phyloP scores from a whole-genome alignment of 2,888 invertebrate species.

The Stenolophus ochropezus region DNA sequence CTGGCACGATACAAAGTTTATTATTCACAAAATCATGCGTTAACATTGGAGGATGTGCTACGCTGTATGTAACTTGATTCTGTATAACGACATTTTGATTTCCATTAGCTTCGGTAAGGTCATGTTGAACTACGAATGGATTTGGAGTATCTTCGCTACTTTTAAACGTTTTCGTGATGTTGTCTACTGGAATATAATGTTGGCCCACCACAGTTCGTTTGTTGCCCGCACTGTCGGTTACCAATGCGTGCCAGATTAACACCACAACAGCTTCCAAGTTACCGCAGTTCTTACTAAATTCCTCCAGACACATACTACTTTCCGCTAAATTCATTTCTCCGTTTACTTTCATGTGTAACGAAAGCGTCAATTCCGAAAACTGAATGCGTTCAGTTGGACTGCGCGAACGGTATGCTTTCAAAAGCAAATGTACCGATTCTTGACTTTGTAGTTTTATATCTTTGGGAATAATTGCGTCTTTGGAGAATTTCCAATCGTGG shows the following conservation, averaged over 20 bases:
- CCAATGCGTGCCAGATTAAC: constrained; percentile 70
- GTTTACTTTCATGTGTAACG: constrained; percentile 61
- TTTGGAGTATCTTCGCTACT: constrained; percentile 64
- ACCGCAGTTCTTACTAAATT: constrained; percentile 44
- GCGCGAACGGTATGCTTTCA: constrained; percentile 70
- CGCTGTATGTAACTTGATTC: constrained; percentile 77
- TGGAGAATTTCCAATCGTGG: constrained; percentile 77
- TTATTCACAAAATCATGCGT: constrained; percentile 79
- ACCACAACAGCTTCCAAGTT: constrained; percentile 65
- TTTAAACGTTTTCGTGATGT: constrained; percentile 67
- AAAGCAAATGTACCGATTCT: constrained; percentile 75
- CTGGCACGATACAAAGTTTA: constrained; percentile 81
- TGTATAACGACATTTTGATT: constrained; percentile 66
- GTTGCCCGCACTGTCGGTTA: constrained; percentile 74
- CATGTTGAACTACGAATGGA: constrained; percentile 7
- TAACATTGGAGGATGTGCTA: constrained; percentile 77
- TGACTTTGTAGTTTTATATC: constrained; percentile 73
- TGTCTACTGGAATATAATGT: constrained; percentile 74
- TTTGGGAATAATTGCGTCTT: constrained; percentile 49
- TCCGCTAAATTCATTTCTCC: constrained; percentile 71
- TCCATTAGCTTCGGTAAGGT: not conserved
- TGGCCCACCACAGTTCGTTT: constrained; percentile 80
- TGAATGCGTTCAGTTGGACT: not conserved
- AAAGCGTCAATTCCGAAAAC: constrained; percentile 29
- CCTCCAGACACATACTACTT: constrained; percentile 49